Conservation (phyloP, 2,888 invertebrate species). For the Sceliomorpha sp. region DNA sequence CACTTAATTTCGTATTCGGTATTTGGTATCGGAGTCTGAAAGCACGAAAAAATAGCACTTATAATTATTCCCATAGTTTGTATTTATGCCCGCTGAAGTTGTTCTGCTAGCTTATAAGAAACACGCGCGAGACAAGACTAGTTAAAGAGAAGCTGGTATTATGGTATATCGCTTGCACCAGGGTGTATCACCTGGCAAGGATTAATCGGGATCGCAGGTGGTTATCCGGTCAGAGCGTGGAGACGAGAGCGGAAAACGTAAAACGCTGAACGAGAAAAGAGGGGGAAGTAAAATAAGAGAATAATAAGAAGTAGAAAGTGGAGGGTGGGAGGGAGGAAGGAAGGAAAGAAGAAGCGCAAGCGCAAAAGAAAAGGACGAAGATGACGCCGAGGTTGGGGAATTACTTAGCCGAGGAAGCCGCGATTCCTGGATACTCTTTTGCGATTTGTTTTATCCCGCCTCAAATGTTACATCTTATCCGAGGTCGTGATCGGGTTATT, state of each 20-base stretch:
- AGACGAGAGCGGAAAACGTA: slow-evolving; percentile 33
- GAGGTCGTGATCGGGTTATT: slow-evolving; percentile 47
- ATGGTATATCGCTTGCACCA: slow-evolving; percentile 37
- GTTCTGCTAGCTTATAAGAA: too few relatives aligned
- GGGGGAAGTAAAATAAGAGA: too few relatives aligned
- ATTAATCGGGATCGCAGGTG: slow-evolving; percentile 56
- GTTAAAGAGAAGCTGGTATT: slow-evolving; percentile 41
- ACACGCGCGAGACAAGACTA: slow-evolving; percentile 20
- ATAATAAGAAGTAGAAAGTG: neutral
- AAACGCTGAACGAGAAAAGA: too few relatives aligned
- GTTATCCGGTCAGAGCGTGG: slow-evolving; percentile 25
- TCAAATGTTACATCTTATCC: slow-evolving; percentile 41
- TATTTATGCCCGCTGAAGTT: too few relatives aligned
- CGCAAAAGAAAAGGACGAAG: slow-evolving; percentile 1
- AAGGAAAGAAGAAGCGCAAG: neutral
- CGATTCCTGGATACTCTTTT: slow-evolving; percentile 42
- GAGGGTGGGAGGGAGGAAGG: too few relatives aligned
- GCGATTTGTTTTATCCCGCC: slow-evolving; percentile 40
- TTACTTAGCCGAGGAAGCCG: slow-evolving; percentile 30
- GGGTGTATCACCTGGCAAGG: slow-evolving; percentile 43
- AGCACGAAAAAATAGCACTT: slow-evolving; percentile 15
- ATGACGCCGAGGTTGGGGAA: slow-evolving; percentile 32
- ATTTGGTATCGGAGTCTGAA: too few relatives aligned
- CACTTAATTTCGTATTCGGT: too few relatives aligned
- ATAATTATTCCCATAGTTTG: too few relatives aligned